Base-by-base conservation (phyloP, 2,113 vertebrate species). In the Heteronetta atricapilla region DNA sequence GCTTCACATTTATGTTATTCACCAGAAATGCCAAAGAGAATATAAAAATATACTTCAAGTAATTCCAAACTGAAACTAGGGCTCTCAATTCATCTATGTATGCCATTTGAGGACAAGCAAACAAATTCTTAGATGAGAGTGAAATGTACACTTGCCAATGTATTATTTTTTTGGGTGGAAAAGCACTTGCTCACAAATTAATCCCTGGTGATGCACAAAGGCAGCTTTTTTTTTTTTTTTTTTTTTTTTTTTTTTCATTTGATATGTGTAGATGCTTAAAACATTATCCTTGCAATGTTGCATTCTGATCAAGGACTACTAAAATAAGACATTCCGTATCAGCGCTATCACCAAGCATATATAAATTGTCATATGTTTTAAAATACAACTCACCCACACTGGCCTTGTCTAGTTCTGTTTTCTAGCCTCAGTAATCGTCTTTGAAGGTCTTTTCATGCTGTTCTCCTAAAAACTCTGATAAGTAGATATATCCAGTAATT, bases 21-120 rank as follows among this genome's bases (percentile, higher is more conserved):
- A n/a, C 73, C 38, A 85, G 42, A 84, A 77, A 78, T 64, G 56
- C 31, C 73, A 90, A 93, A 94, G 29, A 93, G 40, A 92, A 92
- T 74, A 89, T 5, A 50, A 79, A 95, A 86, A 82, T 62, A 50
- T 53, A 53, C 56, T 72, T 83, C 42, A 91, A 92, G 58, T 63
- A 58, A 80, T 93, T 95, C 5, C 68, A 94, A 96, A 88, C 58
- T 69, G 66, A 84, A 96, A 88, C 44, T 70, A 75, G 68, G 69
- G 20, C 31, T 97, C 76, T 90, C 21, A 75, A 28, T 93, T 93
- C 3, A 82, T 88, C 66, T 79, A 10, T 86, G 40, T 69, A 40
- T 88, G 73, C 89, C 74, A 82, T 87, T 63, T 90, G 59, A 94
- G 88, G 58, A 95, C 82, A 93, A 80, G 44, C 28, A 94, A 95